Evolutionary conservation across 2,797 vertebrate genomes (phyloP), one percentile per base, ranked within the genome.

Genomic region (Gymnoscopelus braueri): DNA sequence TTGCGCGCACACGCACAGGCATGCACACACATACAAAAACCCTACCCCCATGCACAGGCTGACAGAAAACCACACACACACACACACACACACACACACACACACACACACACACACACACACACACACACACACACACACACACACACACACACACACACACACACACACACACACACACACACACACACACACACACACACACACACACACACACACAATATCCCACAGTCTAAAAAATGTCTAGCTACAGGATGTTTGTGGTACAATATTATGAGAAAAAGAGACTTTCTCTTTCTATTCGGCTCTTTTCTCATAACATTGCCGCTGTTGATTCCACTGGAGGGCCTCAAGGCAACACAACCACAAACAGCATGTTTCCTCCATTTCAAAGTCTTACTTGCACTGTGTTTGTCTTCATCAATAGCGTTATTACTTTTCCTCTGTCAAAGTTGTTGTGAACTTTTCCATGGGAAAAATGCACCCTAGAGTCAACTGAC

Each of bases 201-300:
- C 61, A 63, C 24, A 29, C 23, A 63, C 19, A 29, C 29, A 13
- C 59, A 60, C 29, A 44, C 14, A 55, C 6, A 15, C 6, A 23
- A 3, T 29, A 29, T 29, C 11, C 3, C 47, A 64, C 7, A 53
- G 2, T 4, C 49, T 19, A 3, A 8, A 59, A 5, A 64, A 13
- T 11, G 9, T 44, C 39, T 7, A 26, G 39, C 14, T n/a, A 35
- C 50, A 51, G 57, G 57, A 54, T 50, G 23, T 62, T 49, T 62
- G 19, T n/a, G 26, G 23, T 24, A 29, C 26, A 59, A 62, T 77
- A 73, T 84, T 84, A 59, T 87, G 87, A 65, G 78, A 87, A 81
- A 44, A 55, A 56, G 29, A 49, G 4, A 1, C 26, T 61, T 71
- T 68, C 70, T 71, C n/a, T 55, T 83, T 55, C 11, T 57, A 55